A percentile compares a stretch with the other conserved stretches of the same genome.
Conservation (phyloP, 2,797 vertebrate genomes). For the Cetoscarus ocellatus region DNA sequence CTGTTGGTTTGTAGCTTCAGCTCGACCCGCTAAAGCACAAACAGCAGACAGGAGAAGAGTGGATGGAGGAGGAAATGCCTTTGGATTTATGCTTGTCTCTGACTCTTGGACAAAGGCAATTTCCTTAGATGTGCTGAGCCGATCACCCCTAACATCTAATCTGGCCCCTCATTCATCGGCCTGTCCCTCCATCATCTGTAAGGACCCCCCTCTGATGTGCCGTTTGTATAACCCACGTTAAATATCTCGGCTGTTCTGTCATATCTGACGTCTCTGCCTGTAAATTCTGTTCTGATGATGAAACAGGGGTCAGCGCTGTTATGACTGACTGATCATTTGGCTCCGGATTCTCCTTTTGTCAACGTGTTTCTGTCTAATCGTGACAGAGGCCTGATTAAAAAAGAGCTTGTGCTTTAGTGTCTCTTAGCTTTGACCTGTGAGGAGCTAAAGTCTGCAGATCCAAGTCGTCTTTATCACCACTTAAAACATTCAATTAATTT, state of each 20-base stretch:
- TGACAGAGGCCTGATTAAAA: too few relatives aligned
- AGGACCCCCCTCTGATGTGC: neutral
- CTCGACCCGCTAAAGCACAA: neutral
- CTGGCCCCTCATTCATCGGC: slow-evolving; percentile 14
- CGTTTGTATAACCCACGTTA: neutral
- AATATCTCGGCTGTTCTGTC: slow-evolving; percentile 5
- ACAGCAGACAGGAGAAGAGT: neutral
- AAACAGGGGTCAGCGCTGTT: neutral
- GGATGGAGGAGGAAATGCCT: slow-evolving; percentile 21
- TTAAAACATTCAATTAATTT: too few relatives aligned
- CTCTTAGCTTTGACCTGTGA: too few relatives aligned
- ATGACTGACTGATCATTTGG: neutral
- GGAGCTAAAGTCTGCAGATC: too few relatives aligned
- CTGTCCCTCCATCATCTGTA: neutral
- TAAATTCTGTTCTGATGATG: slow-evolving; percentile 5
- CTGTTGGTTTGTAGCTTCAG: neutral
- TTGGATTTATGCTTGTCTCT: slow-evolving; percentile 67
- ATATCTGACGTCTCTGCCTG: neutral
- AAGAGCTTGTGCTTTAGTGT: too few relatives aligned
- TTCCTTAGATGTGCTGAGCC: slow-evolving; percentile 52
- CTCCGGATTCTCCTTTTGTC: too few relatives aligned
- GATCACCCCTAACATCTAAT: slow-evolving; percentile 14
- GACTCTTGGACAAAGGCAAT: slow-evolving; percentile 66
- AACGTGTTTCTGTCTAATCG: too few relatives aligned
- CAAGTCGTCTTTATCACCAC: too few relatives aligned